phyloP scores from a whole-genome alignment of 2,797 vertebrate species.

The Coranthus polyacanthus region DNA sequence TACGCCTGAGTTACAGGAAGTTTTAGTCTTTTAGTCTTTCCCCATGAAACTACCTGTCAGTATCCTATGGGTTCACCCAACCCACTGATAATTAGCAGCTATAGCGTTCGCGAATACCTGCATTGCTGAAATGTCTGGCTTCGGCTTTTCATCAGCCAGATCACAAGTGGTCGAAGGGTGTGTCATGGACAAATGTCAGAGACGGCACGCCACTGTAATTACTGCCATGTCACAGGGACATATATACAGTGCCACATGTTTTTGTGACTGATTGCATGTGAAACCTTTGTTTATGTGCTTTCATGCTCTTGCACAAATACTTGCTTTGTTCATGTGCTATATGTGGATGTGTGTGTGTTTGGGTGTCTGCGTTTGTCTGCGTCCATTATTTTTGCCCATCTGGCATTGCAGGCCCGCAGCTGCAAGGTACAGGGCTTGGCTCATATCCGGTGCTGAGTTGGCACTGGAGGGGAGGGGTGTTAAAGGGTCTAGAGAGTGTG shows the following conservation, averaged over 20 bases:
- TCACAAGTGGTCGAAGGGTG: constrained; percentile 62
- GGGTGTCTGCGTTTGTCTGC: constrained; percentile 43
- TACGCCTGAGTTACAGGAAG: neutral
- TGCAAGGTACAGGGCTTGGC: constrained; percentile 63
- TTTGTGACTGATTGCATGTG: constrained; percentile 53
- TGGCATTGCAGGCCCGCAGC: constrained; percentile 63
- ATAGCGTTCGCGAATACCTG: constrained; percentile 41
- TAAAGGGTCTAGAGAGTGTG: constrained; percentile 45
- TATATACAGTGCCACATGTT: constrained; percentile 32
- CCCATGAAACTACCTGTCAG: neutral
- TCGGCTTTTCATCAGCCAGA: constrained; percentile 69
- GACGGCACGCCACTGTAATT: constrained; percentile 64
- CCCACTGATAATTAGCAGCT: constrained; percentile 25
- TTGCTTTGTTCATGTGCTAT: constrained; percentile 33
- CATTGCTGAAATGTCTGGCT: constrained; percentile 56
- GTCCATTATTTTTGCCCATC: constrained; percentile 56
- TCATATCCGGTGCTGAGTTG: constrained; percentile 71
- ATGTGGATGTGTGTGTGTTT: constrained; percentile 37
- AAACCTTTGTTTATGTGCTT: constrained; percentile 47
- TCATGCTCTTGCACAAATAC: constrained; percentile 30
- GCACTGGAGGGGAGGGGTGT: constrained; percentile 53
- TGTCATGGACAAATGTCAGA: constrained; percentile 64
- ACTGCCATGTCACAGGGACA: constrained; percentile 48
- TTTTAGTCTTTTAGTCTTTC: too few species aligned
- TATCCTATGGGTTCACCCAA: neutral